phyloP scores from a whole-genome alignment of 2,113 vertebrate species.

The Suncus etruscus region DNA sequence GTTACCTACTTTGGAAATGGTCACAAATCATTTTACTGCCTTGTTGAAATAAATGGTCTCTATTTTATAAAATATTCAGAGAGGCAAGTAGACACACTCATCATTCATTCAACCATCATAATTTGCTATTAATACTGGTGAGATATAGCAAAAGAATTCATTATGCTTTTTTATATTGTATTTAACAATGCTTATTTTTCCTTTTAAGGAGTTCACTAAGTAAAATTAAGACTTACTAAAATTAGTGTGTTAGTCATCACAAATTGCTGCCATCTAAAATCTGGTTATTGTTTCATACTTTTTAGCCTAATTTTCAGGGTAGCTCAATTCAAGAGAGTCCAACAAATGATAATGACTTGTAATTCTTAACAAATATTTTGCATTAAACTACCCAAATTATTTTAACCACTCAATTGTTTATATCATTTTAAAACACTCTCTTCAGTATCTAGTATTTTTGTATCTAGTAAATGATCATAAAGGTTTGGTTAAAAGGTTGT shows the following conservation, averaged over 20 bases:
- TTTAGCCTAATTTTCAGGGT: constrained; percentile 42
- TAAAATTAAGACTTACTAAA: constrained; percentile 43
- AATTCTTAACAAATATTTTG: constrained; percentile 32
- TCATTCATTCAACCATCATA: neutral
- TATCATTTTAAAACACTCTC: constrained; percentile 18
- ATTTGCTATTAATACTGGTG: neutral
- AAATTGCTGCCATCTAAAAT: constrained; percentile 41
- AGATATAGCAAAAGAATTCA: constrained; percentile 34
- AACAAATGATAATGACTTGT: constrained; percentile 6
- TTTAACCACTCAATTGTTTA: neutral
- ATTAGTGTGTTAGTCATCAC: neutral
- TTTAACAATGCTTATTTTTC: neutral
- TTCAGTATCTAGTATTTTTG: neutral
- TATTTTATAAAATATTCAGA: constrained; percentile 10
- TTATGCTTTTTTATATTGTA: neutral
- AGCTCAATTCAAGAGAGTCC: neutral
- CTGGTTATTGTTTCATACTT: constrained; percentile 6
- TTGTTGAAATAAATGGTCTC: constrained; percentile 11
- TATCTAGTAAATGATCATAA: constrained; percentile 39
- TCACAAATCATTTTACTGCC: constrained; percentile 22
- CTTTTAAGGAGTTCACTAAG: neutral
- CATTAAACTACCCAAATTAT: constrained; percentile 11
- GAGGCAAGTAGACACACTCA: neutral
- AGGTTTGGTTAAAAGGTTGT: constrained; percentile 10
- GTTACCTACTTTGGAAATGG: constrained; percentile 50